phyloP scores from a whole-genome alignment of 2,113 vertebrate genomes.

The Tapirus terrestris region DNA sequence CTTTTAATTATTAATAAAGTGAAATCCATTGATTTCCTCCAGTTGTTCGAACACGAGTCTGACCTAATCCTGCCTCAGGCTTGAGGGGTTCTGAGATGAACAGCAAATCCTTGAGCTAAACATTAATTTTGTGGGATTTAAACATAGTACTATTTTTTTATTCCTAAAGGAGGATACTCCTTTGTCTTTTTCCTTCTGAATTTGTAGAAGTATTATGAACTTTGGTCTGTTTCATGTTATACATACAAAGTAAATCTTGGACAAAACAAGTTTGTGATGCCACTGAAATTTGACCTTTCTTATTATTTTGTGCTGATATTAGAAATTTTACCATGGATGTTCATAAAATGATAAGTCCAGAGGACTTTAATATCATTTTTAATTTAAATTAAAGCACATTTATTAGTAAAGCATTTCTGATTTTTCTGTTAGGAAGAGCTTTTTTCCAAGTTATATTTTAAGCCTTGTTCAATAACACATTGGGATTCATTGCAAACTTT shows the following conservation, averaged over 20 bases:
- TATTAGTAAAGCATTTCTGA: not conserved
- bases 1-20: conserved; percentile 94
- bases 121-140: conserved; percentile 90
- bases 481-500: conserved; percentile 68
- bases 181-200: conserved; percentile 73
- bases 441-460: conserved; percentile 60
- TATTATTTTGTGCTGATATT: conserved; percentile 53
- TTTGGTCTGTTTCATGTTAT: conserved; percentile 58
- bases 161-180: conserved; percentile 78
- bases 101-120: conserved; percentile 90
- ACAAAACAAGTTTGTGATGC: conserved; percentile 62
- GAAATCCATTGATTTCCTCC: conserved; percentile 92
- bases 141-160: conserved; percentile 68
- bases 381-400: not conserved
- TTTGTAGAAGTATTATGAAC: conserved; percentile 79
- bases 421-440: not conserved
- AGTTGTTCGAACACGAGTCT: conserved; percentile 89
- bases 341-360: not conserved
- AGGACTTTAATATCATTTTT: not conserved
- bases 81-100: conserved; percentile 85
- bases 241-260: conserved; percentile 64
- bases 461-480: conserved; percentile 60
- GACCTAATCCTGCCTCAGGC: conserved; percentile 89
- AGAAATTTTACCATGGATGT: not conserved
- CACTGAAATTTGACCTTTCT: conserved; percentile 57